Evolutionary conservation across 2,888 invertebrate species (phyloP), one percentile per base, ranked within the genome.

Genomic region (Diarsia mendica): DNA sequence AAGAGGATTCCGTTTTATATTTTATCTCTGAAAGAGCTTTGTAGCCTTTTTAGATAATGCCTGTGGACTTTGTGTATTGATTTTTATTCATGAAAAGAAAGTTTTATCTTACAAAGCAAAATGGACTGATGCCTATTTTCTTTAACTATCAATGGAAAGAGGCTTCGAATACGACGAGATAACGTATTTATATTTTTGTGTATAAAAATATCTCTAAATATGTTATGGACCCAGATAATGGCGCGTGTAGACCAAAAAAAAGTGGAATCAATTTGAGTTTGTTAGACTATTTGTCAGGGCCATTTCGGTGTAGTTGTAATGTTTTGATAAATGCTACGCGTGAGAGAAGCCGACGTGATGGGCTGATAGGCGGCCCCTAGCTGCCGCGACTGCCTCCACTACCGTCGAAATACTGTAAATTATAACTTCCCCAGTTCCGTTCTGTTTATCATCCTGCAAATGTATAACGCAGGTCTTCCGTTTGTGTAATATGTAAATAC

Each of bases 381-480:
- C 74, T 46, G 48, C 75, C 58, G 28, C 28, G 33, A 15, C 64
- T 63, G 61, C 74, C 61, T 80, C 87, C 83, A 83, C 83, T 71
- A 33, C 71, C 84, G 88, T 89, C 89, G 83, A 85, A 91, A 90
- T 88, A 81, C 89, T 88, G 87, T 91, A 91, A 93, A 93, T 93
- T 92, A 94, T 92, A 92, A 93, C 93, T 93, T 92, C 90, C 92
- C 90, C 89, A 89, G 86, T 91, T 88, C 90, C 90, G 91, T 92
- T 92, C 91, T 92, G 93, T 93, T 94, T 93, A 93, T 95, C 93
- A 93, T 94, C 91, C 92, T 90, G 90, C 89, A 93, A 94, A 94
- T 93, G 90, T 94, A 94, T 94, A 91, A 90, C 90, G 90, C 85
- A 91, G 90, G 89, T 88, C 90, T 93, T 93, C 92, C 92, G 91